Evolutionary conservation across 1,140 invertebrate species (phyloP).

Genomic region (Neodiprion lecontei): DNA sequence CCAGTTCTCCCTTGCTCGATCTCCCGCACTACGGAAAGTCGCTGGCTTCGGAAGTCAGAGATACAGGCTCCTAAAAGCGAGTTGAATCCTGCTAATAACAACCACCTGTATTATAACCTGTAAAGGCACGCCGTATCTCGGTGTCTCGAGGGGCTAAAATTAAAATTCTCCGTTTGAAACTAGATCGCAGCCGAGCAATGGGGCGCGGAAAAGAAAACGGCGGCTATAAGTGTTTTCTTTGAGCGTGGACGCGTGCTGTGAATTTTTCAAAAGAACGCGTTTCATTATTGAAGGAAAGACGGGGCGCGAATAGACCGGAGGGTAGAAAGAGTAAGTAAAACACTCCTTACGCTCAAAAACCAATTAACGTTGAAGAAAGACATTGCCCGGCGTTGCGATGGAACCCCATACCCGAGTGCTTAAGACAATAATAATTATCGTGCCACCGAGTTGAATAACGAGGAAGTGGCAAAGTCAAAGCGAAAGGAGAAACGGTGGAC

Average conservation of each 20-base stretch:
- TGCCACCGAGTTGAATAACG: constrained; percentile 1
- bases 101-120: neutral
- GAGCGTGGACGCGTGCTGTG: neutral
- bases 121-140: neutral
- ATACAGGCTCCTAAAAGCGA: neutral
- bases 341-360: neutral
- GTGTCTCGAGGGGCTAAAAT: too few relatives aligned
- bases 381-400: neutral
- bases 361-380: neutral
- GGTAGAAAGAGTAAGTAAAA: neutral
- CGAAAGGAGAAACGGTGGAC: neutral
- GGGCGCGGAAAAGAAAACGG: neutral
- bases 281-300: neutral
- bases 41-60: neutral
- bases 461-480: constrained; percentile 1
- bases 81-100: neutral
- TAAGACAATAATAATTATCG: constrained; percentile 2
- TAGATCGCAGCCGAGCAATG: too few relatives aligned
- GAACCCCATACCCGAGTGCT: neutral
- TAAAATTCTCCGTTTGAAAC: too few relatives aligned
- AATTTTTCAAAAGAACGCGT: neutral
- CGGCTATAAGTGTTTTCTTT: neutral
- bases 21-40: neutral
- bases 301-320: neutral
- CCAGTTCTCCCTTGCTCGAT: neutral